Base-by-base conservation (phyloP, 2,888 invertebrate species). In the Chaetogeoica ovagalla region DNA sequence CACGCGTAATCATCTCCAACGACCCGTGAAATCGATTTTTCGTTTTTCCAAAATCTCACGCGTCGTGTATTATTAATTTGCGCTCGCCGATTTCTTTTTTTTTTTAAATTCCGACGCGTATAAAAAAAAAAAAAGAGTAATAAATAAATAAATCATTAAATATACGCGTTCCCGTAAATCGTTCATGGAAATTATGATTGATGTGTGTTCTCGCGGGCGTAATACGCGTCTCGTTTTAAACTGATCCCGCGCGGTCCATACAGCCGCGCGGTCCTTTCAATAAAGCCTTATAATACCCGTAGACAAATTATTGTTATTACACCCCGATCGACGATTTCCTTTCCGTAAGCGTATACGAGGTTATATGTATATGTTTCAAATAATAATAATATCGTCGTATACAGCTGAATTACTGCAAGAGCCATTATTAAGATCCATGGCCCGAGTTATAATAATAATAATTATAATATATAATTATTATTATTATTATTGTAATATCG, bases 21-120 rank as follows among this genome's bases (percentile, higher is more conserved):
- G 77, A 55, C 30, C 77, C 77, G 69, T 77, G 69, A 69, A 77
- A 77, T 77, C 69, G 69, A 77, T 77, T 77, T 9, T 77, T 68
- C 55, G 55, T 77, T 70, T 52, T 43, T 52, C 39, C 52, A 7
- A 77, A 70, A 69, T 77, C 52, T 55, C 69, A 52, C 69, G 52
- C 21, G 69, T 77, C 30, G 30, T 30, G 4, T 30, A 30, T 30
- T 30, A 39, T 70, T 62, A 60, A 37, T 77, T 69, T 21, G 76
- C 21, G 21, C 43, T 11, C 8, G 52, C 19, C 9, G 15, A 7
- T 17, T 37, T 30, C 15, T 52, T 11, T 52, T 30, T 52, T 52
- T 11, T 52, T 52, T 52, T 52, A 30, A 30, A 30, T 30, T 30
- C 30, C 30, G 30, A 30, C 30, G 30, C 30, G n/a, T n/a, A n/a